Evolutionary conservation across 1,140 invertebrate species (phyloP).

Genomic region (Elysia chlorotica): DNA sequence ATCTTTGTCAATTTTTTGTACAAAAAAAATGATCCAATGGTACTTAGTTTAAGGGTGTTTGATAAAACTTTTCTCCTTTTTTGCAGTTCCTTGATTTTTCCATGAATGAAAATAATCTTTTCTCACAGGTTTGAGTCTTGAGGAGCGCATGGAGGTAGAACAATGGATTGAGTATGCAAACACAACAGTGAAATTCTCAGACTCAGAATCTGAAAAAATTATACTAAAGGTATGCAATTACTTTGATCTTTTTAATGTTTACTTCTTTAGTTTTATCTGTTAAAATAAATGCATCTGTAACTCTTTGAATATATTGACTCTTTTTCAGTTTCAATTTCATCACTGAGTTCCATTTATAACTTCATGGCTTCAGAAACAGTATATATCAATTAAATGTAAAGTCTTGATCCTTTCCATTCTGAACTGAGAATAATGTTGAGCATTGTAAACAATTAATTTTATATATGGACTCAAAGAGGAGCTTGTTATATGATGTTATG

Average conservation of each 20-base stretch:
- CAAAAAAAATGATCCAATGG: neutral
- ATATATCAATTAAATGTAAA: too few species aligned
- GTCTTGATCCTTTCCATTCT: too few species aligned
- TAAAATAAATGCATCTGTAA: neutral
- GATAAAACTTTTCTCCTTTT: neutral
- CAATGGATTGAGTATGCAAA: neutral
- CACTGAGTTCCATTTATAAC: neutral
- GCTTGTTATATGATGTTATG: too few species aligned
- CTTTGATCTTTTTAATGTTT: neutral
- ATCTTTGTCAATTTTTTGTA: neutral
- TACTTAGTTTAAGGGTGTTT: neutral
- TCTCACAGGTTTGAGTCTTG: neutral
- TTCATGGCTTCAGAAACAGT: neutral
- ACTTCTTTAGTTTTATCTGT: neutral
- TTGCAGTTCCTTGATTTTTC: neutral
- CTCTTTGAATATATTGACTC: too few species aligned
- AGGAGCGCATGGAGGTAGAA: neutral
- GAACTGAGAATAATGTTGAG: too few species aligned
- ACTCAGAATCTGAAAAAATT: neutral
- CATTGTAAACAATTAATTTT: too few species aligned
- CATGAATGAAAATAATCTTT: neutral
- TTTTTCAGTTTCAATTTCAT: too few species aligned
- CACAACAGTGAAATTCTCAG: neutral
- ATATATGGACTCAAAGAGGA: too few species aligned
- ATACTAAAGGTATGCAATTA: neutral